These are phyloP conservation scores for Meloidogyne chitwoodi DNA, from an alignment of 1,140 invertebrate species.

Conservation along the genomic window DNA sequence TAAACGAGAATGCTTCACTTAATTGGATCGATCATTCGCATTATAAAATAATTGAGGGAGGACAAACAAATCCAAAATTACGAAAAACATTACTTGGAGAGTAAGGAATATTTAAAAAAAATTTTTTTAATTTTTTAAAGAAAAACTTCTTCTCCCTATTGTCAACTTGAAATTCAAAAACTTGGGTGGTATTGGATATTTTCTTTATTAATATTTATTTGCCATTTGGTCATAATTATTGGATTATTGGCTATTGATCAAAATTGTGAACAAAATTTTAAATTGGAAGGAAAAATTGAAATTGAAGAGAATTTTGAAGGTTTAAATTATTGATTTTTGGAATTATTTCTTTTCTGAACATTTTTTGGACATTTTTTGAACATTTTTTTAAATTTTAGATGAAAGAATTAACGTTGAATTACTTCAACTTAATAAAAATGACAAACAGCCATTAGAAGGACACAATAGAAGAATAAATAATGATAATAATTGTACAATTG, in stretches of 20 bases:
- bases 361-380: too few species aligned
- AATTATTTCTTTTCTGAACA: too few species aligned
- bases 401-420: neutral
- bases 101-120: too few species aligned
- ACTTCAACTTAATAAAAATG: neutral
- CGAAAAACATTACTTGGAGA: neutral
- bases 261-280: neutral
- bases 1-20: neutral
- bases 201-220: neutral
- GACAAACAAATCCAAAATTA: neutral
- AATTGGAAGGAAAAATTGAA: neutral
- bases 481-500: neutral
- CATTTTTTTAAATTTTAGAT: too few species aligned
- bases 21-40: neutral
- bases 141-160: neutral
- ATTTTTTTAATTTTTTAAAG: neutral
- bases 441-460: neutral
- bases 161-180: neutral
- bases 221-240: neutral
- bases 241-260: neutral
- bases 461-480: neutral
- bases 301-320: neutral
- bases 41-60: neutral
- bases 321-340: neutral
- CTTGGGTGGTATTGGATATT: neutral